Base-by-base conservation (phyloP, 2,113 vertebrate genomes). In the Ptychochromis oligacanthus region DNA sequence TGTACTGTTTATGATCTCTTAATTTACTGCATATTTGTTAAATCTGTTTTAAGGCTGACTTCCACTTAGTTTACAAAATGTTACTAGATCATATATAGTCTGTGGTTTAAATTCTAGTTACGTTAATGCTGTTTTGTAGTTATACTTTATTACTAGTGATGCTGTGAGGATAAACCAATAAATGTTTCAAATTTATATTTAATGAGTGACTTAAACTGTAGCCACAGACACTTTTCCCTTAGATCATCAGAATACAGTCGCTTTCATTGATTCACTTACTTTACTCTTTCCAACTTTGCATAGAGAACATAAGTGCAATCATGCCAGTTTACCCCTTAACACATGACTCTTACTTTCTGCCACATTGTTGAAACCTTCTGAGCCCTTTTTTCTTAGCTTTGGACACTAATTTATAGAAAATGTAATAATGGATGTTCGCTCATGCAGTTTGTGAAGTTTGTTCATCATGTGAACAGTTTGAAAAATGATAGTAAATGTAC, bases 211-310 rank as follows among this genome's bases (percentile, higher is more conserved):
- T 74, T 72, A 77, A 82, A 57, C 26, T 61, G 22, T 7, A 76
- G 22, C 57, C 17, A 82, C 56, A 55, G 2, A 13, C 18, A 31
- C 24, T 31, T 26, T 77, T 24, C 54, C 9, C 20, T 79, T 24
- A 61, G 9, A 62, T 52, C 67, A 72, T 72, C 15, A 36, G 2
- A 84, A 79, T 55, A 79, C 34, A 61, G 36, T 36, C 22, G 34
- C 18, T 77, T 57, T 58, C 15, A 26, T 75, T 56, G 20, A 65
- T 52, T 84, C 22, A 80, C 78, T 62, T 82, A 7, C 72, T 81
- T 83, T 36, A 46, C 12, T 31, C 28, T 38, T 31, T 60, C 7
- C 61, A 24, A 40, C 5, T 11, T 34, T 36, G 1, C 81, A 56
- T 5, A 10, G 24, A 20, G 18, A 57, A 43, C 18, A 49, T 17